These are phyloP conservation scores for Vanessa tameamea DNA, from an alignment of 1,140 invertebrate genomes.

Conservation along the genomic window DNA sequence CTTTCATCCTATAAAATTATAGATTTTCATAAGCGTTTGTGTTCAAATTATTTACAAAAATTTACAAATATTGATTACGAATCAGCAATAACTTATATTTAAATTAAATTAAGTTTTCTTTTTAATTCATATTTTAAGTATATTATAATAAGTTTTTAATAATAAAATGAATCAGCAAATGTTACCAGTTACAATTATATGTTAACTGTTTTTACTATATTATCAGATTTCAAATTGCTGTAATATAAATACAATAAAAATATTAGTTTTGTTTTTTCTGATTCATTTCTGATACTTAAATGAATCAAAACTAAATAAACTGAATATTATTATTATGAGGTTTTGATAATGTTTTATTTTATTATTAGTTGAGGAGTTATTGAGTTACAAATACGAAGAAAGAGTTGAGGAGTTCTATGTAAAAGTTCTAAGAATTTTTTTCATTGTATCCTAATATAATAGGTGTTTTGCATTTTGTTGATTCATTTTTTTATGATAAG, in stretches of 20 bases:
- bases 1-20: too few species aligned
- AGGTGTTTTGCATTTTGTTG: neutral
- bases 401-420: too few species aligned
- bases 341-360: too few species aligned
- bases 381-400: too few species aligned
- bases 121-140: constrained; percentile 18
- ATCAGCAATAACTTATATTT: constrained; percentile 3
- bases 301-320: too few species aligned
- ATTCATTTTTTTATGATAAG: constrained; percentile 2
- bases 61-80: neutral
- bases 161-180: constrained; percentile 5
- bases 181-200: neutral
- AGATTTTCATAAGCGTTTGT: constrained; percentile 4
- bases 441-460: neutral
- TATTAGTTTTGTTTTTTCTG: too few species aligned
- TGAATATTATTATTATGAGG: too few species aligned
- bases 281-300: too few species aligned
- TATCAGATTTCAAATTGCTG: too few species aligned
- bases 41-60: constrained; percentile 19
- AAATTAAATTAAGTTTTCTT: constrained; percentile 24
- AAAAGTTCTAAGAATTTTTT: too few species aligned
- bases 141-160: constrained; percentile 4
- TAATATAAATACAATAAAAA: too few species aligned
- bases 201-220: neutral
- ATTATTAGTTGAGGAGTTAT: too few species aligned